Evolutionary conservation across 35 echinoderm and acorn worm genomes (phyloP), one percentile per base, ranked within the genome.

Genomic region (Anneissia japonica): DNA sequence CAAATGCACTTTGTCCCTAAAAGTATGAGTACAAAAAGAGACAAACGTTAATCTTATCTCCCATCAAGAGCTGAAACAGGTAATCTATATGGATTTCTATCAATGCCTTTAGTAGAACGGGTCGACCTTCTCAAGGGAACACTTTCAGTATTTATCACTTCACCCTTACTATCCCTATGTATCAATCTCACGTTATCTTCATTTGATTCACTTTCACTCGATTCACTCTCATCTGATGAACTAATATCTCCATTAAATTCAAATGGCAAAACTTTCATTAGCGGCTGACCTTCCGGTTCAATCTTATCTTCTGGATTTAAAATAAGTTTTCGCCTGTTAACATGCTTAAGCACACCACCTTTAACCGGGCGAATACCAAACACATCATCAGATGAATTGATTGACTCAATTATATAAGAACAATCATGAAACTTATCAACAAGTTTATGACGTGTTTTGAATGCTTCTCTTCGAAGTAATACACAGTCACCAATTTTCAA

Each of bases 371-470:
- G 31, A 31, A 81, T 37, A 35, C 37, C 35, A 37, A 35, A 81
- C 31, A 81, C 23, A 81, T 81, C 79, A 37, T 38, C 26, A 34
- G 29, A 32, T 6, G 14, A 32, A 37, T 87, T 87, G 1, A 78
- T 37, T 23, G 37, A 37, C 13, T 40, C 85, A 6, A 87, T 75
- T 0, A 79, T 41, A 36, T 46, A 79, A 26, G 85, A 7, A 21
- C 46, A 74, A 7, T 30, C 31, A 41, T 46, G 39, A 31, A 29
- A 87, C 28, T 87, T 87, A 39, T 87, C 85, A 30, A 13, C 75
- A 36, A 87, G 40, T 33, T 87, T 87, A 34, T 87, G 85, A 4
- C 85, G 74, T 13, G 32, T 39, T 11, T 79, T 14, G 74, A 87
- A 87, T 17, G 85, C 85, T 43, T 75, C 76, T 35, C 38, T 17